Conservation (phyloP, 2,113 vertebrate species). For the Nipponia nippon region DNA sequence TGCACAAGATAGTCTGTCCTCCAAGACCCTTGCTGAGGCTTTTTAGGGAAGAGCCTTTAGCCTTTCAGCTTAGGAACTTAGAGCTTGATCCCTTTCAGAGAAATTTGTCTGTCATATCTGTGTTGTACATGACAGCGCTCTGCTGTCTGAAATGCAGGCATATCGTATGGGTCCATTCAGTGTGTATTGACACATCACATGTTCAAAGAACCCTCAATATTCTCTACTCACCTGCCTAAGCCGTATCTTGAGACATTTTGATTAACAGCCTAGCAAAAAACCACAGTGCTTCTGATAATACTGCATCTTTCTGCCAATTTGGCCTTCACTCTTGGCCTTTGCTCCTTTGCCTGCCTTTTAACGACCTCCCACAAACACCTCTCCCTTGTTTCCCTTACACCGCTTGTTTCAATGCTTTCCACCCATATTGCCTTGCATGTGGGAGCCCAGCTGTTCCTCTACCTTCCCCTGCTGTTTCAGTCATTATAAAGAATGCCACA, state of each 20-base stretch:
- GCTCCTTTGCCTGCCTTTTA: neutral
- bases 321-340: neutral
- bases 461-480: neutral
- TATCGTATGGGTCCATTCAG: no score
- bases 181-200: accelerated
- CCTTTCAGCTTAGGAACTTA: neutral
- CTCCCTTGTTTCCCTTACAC: neutral
- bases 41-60: neutral
- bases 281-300: neutral
- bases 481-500: neutral
- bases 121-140: no score
- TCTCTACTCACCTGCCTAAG: neutral
- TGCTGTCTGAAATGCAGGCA: neutral
- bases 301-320: neutral
- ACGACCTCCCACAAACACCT: neutral
- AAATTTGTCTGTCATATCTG: no score
- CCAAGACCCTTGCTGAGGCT: neutral
- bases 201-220: neutral
- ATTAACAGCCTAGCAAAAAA: neutral
- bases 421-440: accelerated
- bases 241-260: neutral
- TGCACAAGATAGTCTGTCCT: neutral
- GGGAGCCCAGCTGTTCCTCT: neutral
- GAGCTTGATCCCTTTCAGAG: neutral
- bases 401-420: neutral